Base-by-base conservation (phyloP, 1,140 invertebrate genomes). In the Philopotamus ludificatus region DNA sequence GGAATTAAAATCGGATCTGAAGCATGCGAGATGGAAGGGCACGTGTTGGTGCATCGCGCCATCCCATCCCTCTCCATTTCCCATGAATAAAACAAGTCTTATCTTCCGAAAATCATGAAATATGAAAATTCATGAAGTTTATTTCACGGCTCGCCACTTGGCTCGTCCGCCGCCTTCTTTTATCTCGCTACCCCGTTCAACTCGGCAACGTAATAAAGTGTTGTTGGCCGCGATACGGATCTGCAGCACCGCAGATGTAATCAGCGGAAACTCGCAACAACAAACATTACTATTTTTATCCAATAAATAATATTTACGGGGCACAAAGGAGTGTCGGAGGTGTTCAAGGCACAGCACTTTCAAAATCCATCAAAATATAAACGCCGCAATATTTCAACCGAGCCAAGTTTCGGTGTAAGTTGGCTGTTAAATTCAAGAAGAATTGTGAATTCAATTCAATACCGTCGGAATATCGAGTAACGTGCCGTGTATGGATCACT, bases 81-180 rank as follows among this genome's bases (percentile, higher is more conserved):
- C 41, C 26, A 66, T 66, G 67, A 69, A 66, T 69, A 66, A 69
- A 63, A 66, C 58, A 69, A 62, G 63, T 65, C 63, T 63, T 67
- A 67, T 69, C 63, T 69, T 41, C 54, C 59, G 63, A 69, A 68
- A 69, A 69, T 69, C 67, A 66, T 66, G 63, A 69, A 69, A 69
- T 69, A 69, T 69, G 63, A 69, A 69, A 69, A 69, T 66, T 69
- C 67, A 69, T 69, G 67, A 63, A 58, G 28, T 39, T 39, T 49
- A 65, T 65, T 25, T 58, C 55, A 53, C 16, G 55, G 26, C 23
- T n/a, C 25, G 12, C 51, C 39, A 34, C 28, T 34, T 34, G 4
- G 12, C 12, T 34, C 28, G 28, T n/a, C 20, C 8, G 4, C 8
- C 15, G 45, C 15, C 45, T 47, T 47, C 20, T 4, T 15, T 47